These are phyloP conservation scores for Xerus inauris DNA, from an alignment of 2,113 vertebrate genomes.

Conservation along the genomic window DNA sequence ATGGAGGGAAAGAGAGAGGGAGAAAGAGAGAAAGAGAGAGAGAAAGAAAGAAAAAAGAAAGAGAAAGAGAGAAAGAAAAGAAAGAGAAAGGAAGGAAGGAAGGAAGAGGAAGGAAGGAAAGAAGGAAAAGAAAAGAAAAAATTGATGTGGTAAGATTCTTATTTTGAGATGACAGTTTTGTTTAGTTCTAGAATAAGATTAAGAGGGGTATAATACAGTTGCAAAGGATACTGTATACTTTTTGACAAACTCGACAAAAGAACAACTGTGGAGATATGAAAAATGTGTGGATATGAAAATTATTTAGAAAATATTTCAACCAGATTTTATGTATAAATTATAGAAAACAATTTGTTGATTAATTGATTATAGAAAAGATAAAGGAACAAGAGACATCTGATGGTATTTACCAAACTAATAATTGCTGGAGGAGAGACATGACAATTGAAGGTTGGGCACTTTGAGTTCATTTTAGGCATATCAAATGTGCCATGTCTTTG, in stretches of 20 bases:
- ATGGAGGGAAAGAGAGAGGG: no score
- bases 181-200: neutral
- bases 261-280: neutral
- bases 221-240: neutral
- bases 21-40: no score
- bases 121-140: no score
- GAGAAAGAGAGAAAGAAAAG: no score
- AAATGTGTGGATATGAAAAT: neutral
- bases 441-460: neutral
- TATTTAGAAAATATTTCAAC: neutral
- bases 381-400: neutral
- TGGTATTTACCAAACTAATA: neutral
- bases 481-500: neutral
- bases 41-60: no score
- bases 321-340: neutral
- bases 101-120: no score
- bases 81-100: no score
- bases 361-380: neutral
- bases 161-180: neutral
- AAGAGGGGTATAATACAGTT: neutral
- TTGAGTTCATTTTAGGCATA: neutral
- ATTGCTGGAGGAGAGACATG: neutral
- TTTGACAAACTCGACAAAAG: neutral
- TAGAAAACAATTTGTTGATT: neutral
- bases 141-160: neutral